Evolutionary conservation across 2,888 invertebrate species (phyloP), one percentile per base, ranked within the genome.

Genomic region (Diarsia brunnea): DNA sequence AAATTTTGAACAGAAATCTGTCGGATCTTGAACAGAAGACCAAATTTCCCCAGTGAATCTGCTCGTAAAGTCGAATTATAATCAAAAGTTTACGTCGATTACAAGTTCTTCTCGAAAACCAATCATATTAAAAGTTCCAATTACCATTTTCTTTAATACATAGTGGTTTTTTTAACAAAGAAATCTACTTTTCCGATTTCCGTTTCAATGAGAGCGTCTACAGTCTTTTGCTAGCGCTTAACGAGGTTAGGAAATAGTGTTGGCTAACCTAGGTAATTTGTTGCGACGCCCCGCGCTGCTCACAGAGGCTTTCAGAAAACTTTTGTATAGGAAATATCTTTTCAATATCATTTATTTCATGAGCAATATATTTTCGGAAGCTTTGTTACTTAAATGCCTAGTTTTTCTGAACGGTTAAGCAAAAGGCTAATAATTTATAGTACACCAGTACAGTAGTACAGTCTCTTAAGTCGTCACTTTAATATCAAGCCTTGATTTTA

Each of bases 251-350:
- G 43, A 51, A 31, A 63, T 73, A 67, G 47, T 38, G 45, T 31
- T 53, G 38, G 61, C 24, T 63, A n/a, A 47, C 27, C 47, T 72
- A 45, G 49, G 49, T 78, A 78, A 68, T 78, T 73, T 63, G 73
- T 58, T 31, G 67, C 19, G 67, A 67, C 49, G 43, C 31, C 8
- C 31, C 0, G n/a, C 61, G 31, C 16, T 43, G 66, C 55, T 12
- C 61, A 49, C 55, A 14, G 38, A 51, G 5, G 21, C 38, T 66
- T 51, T 53, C 43, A 73, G 19, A 38, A 38, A 66, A 72, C 16
- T 43, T 31, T 14, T 10, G 24, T 31, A 16, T 4, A 0, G 8
- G 24, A 67, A 51, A 55, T 73, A 43, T 61, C 0, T 53, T 61
- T 60, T 49, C n/a, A 43, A 14, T 72, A 24, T 43, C 1, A n/a